A percentile compares a stretch with the other conserved stretches of the same genome.
phyloP scores from a whole-genome alignment of 2,113 vertebrate species.

The Ailuropoda melanoleuca region DNA sequence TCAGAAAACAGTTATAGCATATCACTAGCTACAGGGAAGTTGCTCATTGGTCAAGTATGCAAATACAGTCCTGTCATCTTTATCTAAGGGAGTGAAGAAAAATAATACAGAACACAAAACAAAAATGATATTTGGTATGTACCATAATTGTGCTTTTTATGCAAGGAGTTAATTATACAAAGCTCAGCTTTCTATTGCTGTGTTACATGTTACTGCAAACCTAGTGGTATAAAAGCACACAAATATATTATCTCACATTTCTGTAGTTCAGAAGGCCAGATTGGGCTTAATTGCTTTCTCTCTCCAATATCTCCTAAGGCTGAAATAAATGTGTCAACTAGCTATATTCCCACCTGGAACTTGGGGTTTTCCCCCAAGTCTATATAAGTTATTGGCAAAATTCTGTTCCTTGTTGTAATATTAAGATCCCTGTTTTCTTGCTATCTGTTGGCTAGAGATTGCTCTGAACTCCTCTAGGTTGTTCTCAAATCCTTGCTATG shows the following conservation, averaged over 20 bases:
- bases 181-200: not conserved
- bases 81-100: not conserved
- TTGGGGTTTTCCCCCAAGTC: not conserved
- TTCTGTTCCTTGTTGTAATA: not conserved
- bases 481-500: not conserved
- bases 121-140: not conserved
- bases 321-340: not conserved
- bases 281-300: not conserved
- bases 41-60: not conserved
- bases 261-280: not conserved
- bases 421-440: not conserved
- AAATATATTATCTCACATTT: not conserved
- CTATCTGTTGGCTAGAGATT: not conserved
- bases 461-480: not conserved
- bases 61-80: not conserved
- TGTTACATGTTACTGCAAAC: not conserved
- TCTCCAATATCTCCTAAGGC: not conserved
- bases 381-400: not conserved
- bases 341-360: not conserved
- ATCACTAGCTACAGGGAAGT: not conserved
- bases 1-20: not conserved
- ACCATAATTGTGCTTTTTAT: not conserved
- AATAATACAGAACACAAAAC: not conserved
- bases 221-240: not conserved
- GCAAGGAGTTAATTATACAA: not conserved